Percentiles rank a stretch among this genome's conserved stretches.
Conservation (phyloP, 1,140 invertebrate species). For the Heliconius hewitsoni region DNA sequence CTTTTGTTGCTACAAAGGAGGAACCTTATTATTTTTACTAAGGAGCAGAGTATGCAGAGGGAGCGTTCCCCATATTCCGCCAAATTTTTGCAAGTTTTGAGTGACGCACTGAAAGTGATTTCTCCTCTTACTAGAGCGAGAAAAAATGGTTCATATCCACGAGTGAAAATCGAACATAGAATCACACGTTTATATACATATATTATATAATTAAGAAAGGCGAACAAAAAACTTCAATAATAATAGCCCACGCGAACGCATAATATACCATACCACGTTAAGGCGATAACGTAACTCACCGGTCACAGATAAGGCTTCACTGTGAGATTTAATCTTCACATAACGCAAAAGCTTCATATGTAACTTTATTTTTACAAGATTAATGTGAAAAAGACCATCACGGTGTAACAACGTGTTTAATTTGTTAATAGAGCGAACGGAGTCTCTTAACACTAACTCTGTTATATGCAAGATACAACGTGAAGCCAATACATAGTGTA, state of each 20-base stretch:
- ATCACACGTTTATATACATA: neutral
- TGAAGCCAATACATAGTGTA: too few relatives aligned
- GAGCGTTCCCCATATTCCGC: too few relatives aligned
- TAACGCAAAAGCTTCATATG: neutral
- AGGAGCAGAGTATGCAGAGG: too few relatives aligned
- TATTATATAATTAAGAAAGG: neutral
- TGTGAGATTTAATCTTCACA: neutral
- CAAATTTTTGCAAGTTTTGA: too few relatives aligned
- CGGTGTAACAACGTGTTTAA: neutral
- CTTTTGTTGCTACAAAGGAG: neutral
- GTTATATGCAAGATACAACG: too few relatives aligned
- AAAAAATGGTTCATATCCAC: too few relatives aligned
- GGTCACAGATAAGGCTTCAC: conserved; percentile 1
- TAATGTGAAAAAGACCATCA: neutral
- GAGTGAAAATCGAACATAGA: too few relatives aligned
- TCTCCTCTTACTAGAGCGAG: too few relatives aligned
- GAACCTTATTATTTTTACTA: neutral
- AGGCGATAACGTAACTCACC: neutral
- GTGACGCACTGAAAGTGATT: too few relatives aligned
- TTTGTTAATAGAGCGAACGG: neutral
- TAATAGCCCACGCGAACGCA: neutral
- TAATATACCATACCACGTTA: neutral
- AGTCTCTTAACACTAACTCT: too few relatives aligned
- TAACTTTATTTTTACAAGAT: neutral
- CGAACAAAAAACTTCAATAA: neutral